Base-by-base conservation (phyloP, 2,113 vertebrate genomes). In the Fregetta grallaria region DNA sequence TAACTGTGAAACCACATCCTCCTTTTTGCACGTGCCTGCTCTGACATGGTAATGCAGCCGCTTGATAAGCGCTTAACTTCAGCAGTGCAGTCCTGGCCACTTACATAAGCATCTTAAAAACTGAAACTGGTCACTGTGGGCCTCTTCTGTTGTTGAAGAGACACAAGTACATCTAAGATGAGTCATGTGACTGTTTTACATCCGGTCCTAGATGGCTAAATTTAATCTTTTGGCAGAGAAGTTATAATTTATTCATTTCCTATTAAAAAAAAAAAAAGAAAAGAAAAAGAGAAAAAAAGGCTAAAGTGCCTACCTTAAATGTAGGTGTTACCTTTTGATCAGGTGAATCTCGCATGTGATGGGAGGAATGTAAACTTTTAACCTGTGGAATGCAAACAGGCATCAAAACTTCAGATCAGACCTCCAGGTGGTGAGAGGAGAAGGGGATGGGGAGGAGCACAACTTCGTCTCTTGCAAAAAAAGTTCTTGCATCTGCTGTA, bases 1-100 rank as follows among this genome's bases (percentile, higher is more conserved):
- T 72, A 93, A 88, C 87, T 76, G 84, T 92, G 87, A 95, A 96
- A 88, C 92, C 85, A 88, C 88, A 94, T 94, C 92, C 77, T 95
- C 84, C 84, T 93, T 85, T 80, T 88, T 75, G 79, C 38, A 11
- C 70, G 36, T 88, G 55, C 45, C 49, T 70, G 61, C 87, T 87
- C 58, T 68, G 81, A 78, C 70, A 38, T 44, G 77, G 94, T 49
- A 47, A 26, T 75, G 70, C 96, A 93, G 92, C 90, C 68, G 73
- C 84, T 78, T 50, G 67, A 38, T 25, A 47, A 17, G 72, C 0
- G 1, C 66, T 88, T 70, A 47, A 34, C 73, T 84, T 87, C 16
- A n/a, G 86, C 81, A 72, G 66, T 44, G 44, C 66, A n/a, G 15
- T 86, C 62, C 77, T 75, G 50, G 53, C 61, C 74, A n/a, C 77